phyloP scores from a whole-genome alignment of 2,888 invertebrate species.

The Cerceris rybyensis region DNA sequence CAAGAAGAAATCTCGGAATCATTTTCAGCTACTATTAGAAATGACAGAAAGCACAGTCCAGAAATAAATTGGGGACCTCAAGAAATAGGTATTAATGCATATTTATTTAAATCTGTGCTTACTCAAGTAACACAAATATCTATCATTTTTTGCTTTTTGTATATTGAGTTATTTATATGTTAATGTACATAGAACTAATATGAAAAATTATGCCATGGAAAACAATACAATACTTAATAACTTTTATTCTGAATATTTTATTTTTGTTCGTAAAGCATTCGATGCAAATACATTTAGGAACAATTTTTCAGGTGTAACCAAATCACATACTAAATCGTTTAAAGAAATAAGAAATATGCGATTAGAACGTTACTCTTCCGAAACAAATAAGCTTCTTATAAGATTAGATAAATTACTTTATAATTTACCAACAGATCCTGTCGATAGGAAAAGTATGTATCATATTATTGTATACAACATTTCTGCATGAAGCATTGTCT shows the following conservation, averaged over 20 bases:
- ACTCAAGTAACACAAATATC: neutral
- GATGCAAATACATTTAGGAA: neutral
- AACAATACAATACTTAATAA: too few species aligned
- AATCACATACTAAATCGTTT: slow-evolving; percentile 89
- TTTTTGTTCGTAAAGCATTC: neutral
- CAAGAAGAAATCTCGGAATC: slow-evolving; percentile 84
- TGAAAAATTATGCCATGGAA: too few species aligned
- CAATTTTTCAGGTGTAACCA: slow-evolving; percentile 82
- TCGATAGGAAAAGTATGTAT: slow-evolving; percentile 86
- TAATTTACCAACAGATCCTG: slow-evolving; percentile 89
- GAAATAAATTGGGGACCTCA: slow-evolving; percentile 84
- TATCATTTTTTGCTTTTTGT: neutral
- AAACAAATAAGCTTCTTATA: slow-evolving; percentile 97
- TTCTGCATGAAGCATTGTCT: neutral
- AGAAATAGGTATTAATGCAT: slow-evolving; percentile 83
- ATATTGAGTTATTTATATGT: neutral
- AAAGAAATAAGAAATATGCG: slow-evolving; percentile 87
- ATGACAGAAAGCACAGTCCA: slow-evolving; percentile 59
- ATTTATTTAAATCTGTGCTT: neutral
- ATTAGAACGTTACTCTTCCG: slow-evolving; percentile 94
- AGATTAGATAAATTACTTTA: slow-evolving; percentile 94
- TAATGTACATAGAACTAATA: too few species aligned
- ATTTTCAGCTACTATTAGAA: slow-evolving; percentile 56
- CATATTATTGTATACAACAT: neutral
- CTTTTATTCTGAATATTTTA: neutral